phyloP scores from a whole-genome alignment of 2,888 invertebrate genomes.

The Hirtodrosophila duncani region DNA sequence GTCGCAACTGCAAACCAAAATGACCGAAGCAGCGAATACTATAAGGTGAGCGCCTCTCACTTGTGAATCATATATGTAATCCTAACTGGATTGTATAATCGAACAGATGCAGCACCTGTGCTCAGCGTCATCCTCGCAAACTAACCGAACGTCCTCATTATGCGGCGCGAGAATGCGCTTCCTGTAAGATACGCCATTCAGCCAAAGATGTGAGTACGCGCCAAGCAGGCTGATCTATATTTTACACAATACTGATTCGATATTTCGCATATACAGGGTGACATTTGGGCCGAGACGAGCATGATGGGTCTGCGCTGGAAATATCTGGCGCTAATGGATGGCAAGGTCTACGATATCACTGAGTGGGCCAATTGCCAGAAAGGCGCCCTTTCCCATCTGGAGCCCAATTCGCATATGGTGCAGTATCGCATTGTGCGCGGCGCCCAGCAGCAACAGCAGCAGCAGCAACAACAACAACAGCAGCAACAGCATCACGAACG shows the following conservation, averaged over 20 bases:
- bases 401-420: constrained; percentile 94
- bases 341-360: constrained; percentile 95
- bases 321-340: constrained; percentile 98
- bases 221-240: too few relatives aligned
- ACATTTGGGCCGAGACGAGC: constrained; percentile 96
- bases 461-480: constrained; percentile 67
- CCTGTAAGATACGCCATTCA: constrained; percentile 93
- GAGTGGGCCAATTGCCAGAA: constrained; percentile 97
- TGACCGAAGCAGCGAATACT: constrained; percentile 95
- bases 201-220: constrained; percentile 88
- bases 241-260: not conserved
- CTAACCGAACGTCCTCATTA: constrained; percentile 92
- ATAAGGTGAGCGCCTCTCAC: constrained; percentile 80
- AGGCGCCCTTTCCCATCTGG: constrained; percentile 83
- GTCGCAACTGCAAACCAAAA: constrained; percentile 93
- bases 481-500: constrained; percentile 60
- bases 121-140: constrained; percentile 91
- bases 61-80: not conserved
- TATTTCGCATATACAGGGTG: constrained; percentile 82
- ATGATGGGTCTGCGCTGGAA: constrained; percentile 94
- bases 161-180: constrained; percentile 93
- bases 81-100: not conserved
- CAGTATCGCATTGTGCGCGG: constrained; percentile 81
- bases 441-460: constrained; percentile 76
- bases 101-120: constrained; percentile 93